A percentile compares a stretch with the other conserved stretches of the same genome.
These are phyloP conservation scores for Blastobasis lacticolella DNA, from an alignment of 2,888 invertebrate species.

Conservation along the genomic window DNA sequence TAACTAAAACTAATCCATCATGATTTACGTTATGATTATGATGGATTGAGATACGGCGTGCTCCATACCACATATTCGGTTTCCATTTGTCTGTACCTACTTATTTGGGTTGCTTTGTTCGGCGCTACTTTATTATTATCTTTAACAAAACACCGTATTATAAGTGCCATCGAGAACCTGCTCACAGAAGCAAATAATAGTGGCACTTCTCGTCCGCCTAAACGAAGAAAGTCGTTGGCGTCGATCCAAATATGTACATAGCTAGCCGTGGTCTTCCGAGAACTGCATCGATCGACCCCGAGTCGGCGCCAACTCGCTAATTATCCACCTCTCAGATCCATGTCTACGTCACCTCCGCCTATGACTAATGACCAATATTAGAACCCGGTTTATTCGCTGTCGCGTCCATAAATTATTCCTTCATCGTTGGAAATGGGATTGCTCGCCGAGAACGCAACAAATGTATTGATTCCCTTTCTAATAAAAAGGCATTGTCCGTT, in stretches of 20 bases:
- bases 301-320: slow-evolving; percentile 39
- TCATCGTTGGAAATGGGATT: slow-evolving; percentile 21
- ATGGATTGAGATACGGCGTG: slow-evolving; percentile 4
- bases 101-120: too few relatives aligned
- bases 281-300: slow-evolving; percentile 46
- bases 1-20: slow-evolving; percentile 11
- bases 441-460: slow-evolving; percentile 31
- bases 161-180: slow-evolving; percentile 19
- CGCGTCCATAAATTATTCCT: slow-evolving; percentile 19
- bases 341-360: slow-evolving; percentile 9
- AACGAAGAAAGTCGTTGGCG: slow-evolving; percentile 49
- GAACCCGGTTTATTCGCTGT: slow-evolving; percentile 14
- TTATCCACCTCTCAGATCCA: slow-evolving; percentile 24
- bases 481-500: slow-evolving; percentile 57
- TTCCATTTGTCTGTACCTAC: too few relatives aligned
- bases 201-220: slow-evolving; percentile 32
- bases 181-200: slow-evolving; percentile 32
- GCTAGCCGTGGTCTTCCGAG: slow-evolving; percentile 37
- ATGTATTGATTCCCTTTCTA: slow-evolving; percentile 58
- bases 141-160: too few relatives aligned
- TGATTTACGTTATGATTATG: slow-evolving; percentile 14
- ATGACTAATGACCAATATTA: slow-evolving; percentile 9
- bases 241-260: slow-evolving; percentile 40
- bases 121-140: too few relatives aligned
- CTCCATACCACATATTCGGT: too few relatives aligned